Conservation (phyloP, 1,140 invertebrate species). For the Pissodes strobi region DNA sequence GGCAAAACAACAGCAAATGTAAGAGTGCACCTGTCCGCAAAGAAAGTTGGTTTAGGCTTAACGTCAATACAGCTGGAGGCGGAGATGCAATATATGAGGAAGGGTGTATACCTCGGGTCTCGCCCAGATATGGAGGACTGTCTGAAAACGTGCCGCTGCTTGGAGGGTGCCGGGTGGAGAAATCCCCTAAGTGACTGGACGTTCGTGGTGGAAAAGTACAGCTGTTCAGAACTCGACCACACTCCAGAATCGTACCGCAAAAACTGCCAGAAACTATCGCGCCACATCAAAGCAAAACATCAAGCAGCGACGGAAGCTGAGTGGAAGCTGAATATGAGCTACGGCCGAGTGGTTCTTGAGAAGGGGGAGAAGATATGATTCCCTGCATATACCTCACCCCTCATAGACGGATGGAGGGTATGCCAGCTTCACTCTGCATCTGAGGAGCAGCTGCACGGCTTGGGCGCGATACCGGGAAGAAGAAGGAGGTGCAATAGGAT, state of each 20-base stretch:
- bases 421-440: slow-evolving; percentile 11
- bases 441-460: slow-evolving; percentile 34
- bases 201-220: too few relatives aligned
- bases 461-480: background rate
- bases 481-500: slow-evolving; percentile 12
- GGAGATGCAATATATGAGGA: slow-evolving; percentile 18
- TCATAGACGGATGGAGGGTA: slow-evolving; percentile 23
- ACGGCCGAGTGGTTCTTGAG: slow-evolving; percentile 7
- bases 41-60: slow-evolving; percentile 25
- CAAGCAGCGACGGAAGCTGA: slow-evolving; percentile 5
- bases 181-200: slow-evolving; percentile 24
- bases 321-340: slow-evolving; percentile 24
- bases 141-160: background rate
- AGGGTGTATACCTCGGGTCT: slow-evolving; percentile 33
- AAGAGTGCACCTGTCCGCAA: slow-evolving; percentile 21
- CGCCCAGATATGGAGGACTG: slow-evolving; percentile 20
- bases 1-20: slow-evolving; percentile 26
- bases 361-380: slow-evolving; percentile 10
- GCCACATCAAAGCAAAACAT: too few relatives aligned
- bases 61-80: slow-evolving; percentile 23
- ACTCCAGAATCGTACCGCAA: too few relatives aligned
- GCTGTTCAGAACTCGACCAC: too few relatives aligned
- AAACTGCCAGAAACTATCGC: too few relatives aligned
- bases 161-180: slow-evolving; percentile 34
- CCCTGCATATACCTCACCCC: slow-evolving; percentile 15